Conservation (phyloP, 2,113 vertebrate genomes). For the Pterocles burchelli region DNA sequence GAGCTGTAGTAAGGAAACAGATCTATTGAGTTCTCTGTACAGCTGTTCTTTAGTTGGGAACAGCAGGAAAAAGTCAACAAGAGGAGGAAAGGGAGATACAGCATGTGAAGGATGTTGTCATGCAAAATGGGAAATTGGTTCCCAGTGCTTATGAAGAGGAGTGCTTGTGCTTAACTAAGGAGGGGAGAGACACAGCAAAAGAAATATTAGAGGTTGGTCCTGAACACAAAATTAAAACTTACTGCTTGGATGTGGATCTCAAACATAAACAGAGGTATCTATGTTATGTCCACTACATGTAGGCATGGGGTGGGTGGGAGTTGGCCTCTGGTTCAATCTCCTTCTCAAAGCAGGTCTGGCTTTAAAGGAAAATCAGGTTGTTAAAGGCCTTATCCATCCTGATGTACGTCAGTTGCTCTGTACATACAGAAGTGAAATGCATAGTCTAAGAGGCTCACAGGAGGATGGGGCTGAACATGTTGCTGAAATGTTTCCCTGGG, state of each 20-base stretch:
- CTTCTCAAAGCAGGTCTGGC: background rate
- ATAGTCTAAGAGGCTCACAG: background rate
- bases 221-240: background rate
- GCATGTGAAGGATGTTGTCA: no score
- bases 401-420: background rate
- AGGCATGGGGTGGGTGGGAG: background rate
- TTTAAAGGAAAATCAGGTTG: background rate
- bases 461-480: background rate
- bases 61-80: background rate
- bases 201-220: background rate
- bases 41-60: background rate
- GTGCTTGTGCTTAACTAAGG: no score
- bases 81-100: background rate
- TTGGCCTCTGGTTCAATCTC: background rate
- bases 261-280: background rate
- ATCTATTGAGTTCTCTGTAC: background rate
- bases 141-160: background rate
- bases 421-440: background rate
- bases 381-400: background rate
- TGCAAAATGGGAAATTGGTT: background rate
- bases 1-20: rapidly evolving
- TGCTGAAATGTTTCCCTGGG: background rate
- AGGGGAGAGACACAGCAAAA: background rate
- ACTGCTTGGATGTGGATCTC: background rate
- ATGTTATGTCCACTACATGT: no score